phyloP scores from a whole-genome alignment of 2,888 invertebrate genomes.

The Aphrophora alni region DNA sequence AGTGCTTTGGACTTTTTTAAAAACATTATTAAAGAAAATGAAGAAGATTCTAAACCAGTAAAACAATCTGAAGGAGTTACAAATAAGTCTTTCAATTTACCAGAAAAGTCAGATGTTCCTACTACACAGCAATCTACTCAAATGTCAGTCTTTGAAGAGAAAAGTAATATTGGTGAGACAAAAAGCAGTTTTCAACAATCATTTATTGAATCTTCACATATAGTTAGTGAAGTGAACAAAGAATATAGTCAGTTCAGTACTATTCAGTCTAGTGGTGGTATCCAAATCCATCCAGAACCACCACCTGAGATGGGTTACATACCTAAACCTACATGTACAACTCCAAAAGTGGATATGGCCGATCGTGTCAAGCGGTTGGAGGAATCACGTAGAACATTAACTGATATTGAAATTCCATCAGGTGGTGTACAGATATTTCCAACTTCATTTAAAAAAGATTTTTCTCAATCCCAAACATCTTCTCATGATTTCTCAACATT shows the following conservation, averaged over 20 bases:
- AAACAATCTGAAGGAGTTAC: slow-evolving; percentile 28
- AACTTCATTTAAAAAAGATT: slow-evolving; percentile 30
- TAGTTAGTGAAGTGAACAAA: neutral
- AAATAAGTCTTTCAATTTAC: neutral
- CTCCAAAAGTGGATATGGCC: slow-evolving; percentile 62
- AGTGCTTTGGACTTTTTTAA: slow-evolving; percentile 72
- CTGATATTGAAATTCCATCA: slow-evolving; percentile 62
- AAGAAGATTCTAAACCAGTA: slow-evolving; percentile 50
- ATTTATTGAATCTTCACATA: neutral
- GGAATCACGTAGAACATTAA: slow-evolving; percentile 63
- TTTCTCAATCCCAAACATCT: slow-evolving; percentile 9
- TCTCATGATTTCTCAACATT: neutral
- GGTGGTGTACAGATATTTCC: slow-evolving; percentile 65
- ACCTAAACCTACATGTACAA: slow-evolving; percentile 59
- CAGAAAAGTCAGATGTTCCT: neutral
- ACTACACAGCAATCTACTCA: neutral
- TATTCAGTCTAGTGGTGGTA: slow-evolving; percentile 52
- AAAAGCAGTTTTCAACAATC: slow-evolving; percentile 25
- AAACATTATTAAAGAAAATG: slow-evolving; percentile 65
- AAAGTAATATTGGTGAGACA: neutral
- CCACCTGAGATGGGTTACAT: slow-evolving; percentile 73
- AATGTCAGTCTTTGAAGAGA: neutral
- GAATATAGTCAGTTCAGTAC: neutral
- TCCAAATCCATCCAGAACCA: slow-evolving; percentile 70
- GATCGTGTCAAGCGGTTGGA: slow-evolving; percentile 66